Base-by-base conservation (phyloP, 1,140 invertebrate species). In the Bombus haemorrhoidalis region DNA sequence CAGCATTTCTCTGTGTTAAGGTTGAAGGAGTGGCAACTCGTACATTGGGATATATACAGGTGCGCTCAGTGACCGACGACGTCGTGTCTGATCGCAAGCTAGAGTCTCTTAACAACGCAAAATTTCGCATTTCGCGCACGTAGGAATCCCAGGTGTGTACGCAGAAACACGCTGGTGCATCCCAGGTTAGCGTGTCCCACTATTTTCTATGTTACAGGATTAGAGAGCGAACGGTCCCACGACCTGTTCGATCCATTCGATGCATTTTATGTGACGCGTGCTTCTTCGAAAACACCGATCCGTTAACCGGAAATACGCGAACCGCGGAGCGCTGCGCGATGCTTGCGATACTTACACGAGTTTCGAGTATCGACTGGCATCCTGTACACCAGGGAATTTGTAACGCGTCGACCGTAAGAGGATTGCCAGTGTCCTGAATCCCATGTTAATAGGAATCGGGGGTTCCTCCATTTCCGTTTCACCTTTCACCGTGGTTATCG, bases 291-390 rank as follows among this genome's bases (percentile, higher is more conserved):
- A 80, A 74, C 39, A 41, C n/a, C n/a, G 39, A n/a, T 5, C 68
- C 53, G 80, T 82, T 74, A 82, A 57, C 53, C 79, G 68, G 69
- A 72, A 72, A 71, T 39, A 57, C 47, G 79, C 22, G 71, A 68
- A 66, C 34, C 76, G 34, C 68, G 47, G 0, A 32, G 4, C 37
- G 69, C 32, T 62, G 22, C 10, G 15, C 53, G 34, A 9, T 34
- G 32, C 43, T 28, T 22, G 68, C 22, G 28, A 81, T 57, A 59
- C 80, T 62, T 73, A 22, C 41, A 47, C 43, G 69, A 81, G 53
- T 72, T 59, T 69, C 69, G 28, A 34, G 37, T 39, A 41, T 62
- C 68, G 18, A 22, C 28, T 69, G 18, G 78, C 64, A 41, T 32
- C 64, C n/a, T 25, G 64, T n/a, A 41, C 39, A n/a, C 59, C 10